Conservation (phyloP, 2,888 invertebrate genomes). For the Melikaiella ostensackeni region DNA sequence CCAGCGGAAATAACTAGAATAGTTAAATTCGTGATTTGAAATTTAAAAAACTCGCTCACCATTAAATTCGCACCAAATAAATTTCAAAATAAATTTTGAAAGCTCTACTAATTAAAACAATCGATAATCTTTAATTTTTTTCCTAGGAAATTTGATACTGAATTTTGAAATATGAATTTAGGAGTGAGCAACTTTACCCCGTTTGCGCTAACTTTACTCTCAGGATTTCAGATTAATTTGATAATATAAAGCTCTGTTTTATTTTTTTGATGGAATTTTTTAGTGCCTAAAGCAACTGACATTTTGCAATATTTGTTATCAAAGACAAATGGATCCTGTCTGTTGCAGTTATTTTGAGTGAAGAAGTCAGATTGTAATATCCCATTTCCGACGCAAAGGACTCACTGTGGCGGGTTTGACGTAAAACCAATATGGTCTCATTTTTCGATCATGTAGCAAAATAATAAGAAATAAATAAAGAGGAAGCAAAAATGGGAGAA, state of each 20-base stretch:
- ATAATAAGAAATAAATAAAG: slow-evolving; percentile 10
- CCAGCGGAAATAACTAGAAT: slow-evolving; percentile 53
- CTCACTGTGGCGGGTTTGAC: slow-evolving; percentile 39
- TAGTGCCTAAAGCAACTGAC: not conserved
- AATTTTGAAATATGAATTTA: no score
- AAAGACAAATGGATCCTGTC: not conserved
- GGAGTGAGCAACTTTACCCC: no score
- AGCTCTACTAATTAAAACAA: no score
- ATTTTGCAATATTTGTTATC: not conserved
- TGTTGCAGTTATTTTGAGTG: slow-evolving; percentile 3
- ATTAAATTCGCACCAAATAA: no score
- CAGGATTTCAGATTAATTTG: not conserved
- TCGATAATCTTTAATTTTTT: no score
- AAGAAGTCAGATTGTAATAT: slow-evolving; percentile 36
- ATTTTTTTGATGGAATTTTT: not conserved
- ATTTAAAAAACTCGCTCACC: no score
- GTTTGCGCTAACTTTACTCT: not conserved
- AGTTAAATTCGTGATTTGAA: slow-evolving; percentile 20
- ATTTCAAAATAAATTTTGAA: no score
- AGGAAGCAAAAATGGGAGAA: slow-evolving; percentile 1
- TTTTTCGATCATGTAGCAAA: slow-evolving; percentile 35
- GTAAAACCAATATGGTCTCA: slow-evolving; percentile 28
- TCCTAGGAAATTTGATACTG: no score
- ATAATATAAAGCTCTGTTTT: not conserved
- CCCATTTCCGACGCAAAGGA: slow-evolving; percentile 40